Evolutionary conservation across 1,140 invertebrate genomes (phyloP).

Genomic region (Aphaenogaster rudis): DNA sequence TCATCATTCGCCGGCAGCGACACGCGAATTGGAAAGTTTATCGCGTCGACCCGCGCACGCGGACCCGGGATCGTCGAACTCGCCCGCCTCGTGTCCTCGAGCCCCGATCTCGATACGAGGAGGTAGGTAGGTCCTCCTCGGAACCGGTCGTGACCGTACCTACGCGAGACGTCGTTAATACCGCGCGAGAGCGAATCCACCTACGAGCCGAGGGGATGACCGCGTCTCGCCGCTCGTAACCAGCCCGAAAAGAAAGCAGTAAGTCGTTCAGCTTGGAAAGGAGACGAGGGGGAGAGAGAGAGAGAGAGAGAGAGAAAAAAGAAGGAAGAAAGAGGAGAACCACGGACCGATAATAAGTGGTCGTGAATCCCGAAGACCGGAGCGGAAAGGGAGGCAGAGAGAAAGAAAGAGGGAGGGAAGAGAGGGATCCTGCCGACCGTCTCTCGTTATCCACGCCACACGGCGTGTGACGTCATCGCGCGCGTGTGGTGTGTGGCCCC

Average conservation of each 20-base stretch:
- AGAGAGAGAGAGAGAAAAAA: no score
- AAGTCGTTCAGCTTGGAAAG: slow-evolving; percentile 37
- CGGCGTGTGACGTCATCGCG: slow-evolving; percentile 78
- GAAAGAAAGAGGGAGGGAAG: slow-evolving; percentile 16
- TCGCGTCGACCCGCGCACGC: slow-evolving; percentile 44
- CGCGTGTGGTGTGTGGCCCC: slow-evolving; percentile 61
- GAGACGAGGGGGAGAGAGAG: background rate
- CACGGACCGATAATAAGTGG: slow-evolving; percentile 81
- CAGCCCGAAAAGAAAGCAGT: slow-evolving; percentile 55
- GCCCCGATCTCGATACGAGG: slow-evolving; percentile 70
- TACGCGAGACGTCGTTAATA: slow-evolving; percentile 76
- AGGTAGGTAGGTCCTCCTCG: slow-evolving; percentile 66
- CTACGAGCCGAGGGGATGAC: slow-evolving; percentile 44
- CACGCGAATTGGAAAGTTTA: slow-evolving; percentile 61
- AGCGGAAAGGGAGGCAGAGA: background rate
- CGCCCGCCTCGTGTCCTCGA: slow-evolving; percentile 57
- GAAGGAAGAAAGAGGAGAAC: slow-evolving; percentile 25
- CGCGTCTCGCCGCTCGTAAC: slow-evolving; percentile 55
- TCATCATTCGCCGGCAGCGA: slow-evolving; percentile 15
- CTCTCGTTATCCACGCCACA: slow-evolving; percentile 80
- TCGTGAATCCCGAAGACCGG: slow-evolving; percentile 71
- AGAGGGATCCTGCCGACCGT: slow-evolving; percentile 64
- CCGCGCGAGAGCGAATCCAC: slow-evolving; percentile 72
- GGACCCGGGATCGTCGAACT: slow-evolving; percentile 57
- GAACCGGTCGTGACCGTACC: slow-evolving; percentile 77